A percentile compares a stretch with the other conserved stretches of the same genome.
Conservation (phyloP, 2,888 invertebrate species). For the Strigamia transsilvanica region DNA sequence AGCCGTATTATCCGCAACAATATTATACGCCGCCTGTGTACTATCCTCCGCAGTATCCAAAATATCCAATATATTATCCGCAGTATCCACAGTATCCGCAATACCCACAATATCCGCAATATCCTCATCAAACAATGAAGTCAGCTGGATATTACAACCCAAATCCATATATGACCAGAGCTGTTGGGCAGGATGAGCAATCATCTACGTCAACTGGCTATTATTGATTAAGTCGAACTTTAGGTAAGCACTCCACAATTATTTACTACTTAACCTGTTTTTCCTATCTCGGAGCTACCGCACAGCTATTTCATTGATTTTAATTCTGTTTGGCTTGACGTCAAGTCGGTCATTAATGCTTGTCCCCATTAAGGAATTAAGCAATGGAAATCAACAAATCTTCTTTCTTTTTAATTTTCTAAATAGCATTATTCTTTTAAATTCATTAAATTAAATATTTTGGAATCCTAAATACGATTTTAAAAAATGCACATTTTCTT, state of each 20-base stretch:
- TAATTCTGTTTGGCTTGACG: background rate
- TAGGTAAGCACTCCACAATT: slow-evolving; percentile 1
- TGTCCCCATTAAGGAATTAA: background rate
- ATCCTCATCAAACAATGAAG: slow-evolving; percentile 1
- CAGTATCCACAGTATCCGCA: slow-evolving; percentile 5
- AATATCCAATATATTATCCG: background rate
- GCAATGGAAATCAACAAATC: background rate
- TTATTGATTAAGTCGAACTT: background rate
- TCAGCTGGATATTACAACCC: slow-evolving; percentile 22
- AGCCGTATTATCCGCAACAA: background rate
- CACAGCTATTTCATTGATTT: too few relatives aligned
- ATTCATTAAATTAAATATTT: too few relatives aligned
- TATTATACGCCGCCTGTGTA: background rate
- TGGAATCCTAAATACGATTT: too few relatives aligned
- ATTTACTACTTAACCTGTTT: too few relatives aligned
- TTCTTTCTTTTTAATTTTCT: too few relatives aligned
- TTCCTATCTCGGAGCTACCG: too few relatives aligned
- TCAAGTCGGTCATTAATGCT: background rate
- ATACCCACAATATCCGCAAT: background rate
- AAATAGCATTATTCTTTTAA: background rate
- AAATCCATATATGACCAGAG: background rate
- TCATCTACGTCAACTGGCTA: background rate
- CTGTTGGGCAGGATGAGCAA: too few relatives aligned
- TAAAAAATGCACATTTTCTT: too few relatives aligned
- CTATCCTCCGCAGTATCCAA: background rate